A percentile compares a stretch with the other conserved stretches of the same genome.
phyloP scores from a whole-genome alignment of 2,888 invertebrate genomes.

The Diplolepis rosae region DNA sequence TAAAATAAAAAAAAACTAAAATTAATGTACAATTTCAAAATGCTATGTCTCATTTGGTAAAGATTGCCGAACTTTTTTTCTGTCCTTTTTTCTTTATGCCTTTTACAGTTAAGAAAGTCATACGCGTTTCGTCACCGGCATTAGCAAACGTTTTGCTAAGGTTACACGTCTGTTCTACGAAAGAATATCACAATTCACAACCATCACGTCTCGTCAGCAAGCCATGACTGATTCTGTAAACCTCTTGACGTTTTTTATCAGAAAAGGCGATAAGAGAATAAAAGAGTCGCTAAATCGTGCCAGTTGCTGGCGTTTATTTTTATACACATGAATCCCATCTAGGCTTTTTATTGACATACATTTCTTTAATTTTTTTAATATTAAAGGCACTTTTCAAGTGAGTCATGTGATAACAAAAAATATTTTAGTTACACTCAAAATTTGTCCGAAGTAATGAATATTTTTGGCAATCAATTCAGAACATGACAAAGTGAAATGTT shows the following conservation, averaged over 20 bases:
- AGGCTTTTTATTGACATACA: no score
- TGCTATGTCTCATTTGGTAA: not conserved
- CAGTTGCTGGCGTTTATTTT: not conserved
- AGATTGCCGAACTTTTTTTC: slow-evolving; percentile 13
- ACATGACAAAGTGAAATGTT: no score
- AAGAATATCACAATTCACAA: slow-evolving; percentile 23
- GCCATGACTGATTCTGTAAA: slow-evolving; percentile 19
- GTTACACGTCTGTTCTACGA: slow-evolving; percentile 23
- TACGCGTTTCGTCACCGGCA: slow-evolving; percentile 16
- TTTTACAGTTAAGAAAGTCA: slow-evolving; percentile 8
- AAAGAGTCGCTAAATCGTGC: not conserved
- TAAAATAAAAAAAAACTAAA: not conserved
- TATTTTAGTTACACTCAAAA: no score
- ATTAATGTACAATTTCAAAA: not conserved
- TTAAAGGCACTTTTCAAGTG: no score
- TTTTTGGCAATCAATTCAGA: no score
- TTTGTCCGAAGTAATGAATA: no score
- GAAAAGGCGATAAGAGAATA: not conserved
- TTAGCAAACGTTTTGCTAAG: slow-evolving; percentile 16
- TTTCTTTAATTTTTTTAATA: no score
- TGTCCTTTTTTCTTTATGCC: not conserved
- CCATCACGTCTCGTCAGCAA: slow-evolving; percentile 1
- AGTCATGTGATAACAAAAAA: no score
- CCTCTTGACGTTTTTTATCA: not conserved
- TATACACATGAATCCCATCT: not conserved